A percentile compares a stretch with the other conserved stretches of the same genome.
These are phyloP conservation scores for Troides aeacus DNA, from an alignment of 2,888 invertebrate genomes.

Conservation along the genomic window DNA sequence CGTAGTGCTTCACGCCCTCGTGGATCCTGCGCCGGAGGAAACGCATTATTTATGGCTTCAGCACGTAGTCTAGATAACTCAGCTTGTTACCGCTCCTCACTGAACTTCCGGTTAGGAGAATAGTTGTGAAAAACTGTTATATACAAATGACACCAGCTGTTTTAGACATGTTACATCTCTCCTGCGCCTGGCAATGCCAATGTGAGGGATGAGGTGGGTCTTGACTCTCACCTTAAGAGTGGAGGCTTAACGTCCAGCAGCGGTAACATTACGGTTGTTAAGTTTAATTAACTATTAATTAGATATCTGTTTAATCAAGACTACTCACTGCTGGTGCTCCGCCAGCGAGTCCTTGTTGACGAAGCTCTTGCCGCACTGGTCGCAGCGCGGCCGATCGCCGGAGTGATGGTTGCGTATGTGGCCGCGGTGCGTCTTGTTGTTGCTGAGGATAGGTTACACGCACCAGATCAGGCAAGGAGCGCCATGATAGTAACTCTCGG, in stretches of 20 bases:
- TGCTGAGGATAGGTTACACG: conserved; percentile 42
- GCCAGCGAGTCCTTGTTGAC: conserved; percentile 68
- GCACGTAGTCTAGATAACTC: no score
- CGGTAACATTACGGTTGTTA: no score
- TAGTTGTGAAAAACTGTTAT: no score
- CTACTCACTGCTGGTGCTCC: conserved; percentile 65
- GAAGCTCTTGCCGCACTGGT: conserved; percentile 67
- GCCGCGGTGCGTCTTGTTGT: conserved; percentile 66
- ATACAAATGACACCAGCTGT: no score
- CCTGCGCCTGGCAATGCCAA: no score
- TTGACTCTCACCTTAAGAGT: no score
- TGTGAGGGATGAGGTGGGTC: no score
- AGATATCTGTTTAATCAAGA: background rate
- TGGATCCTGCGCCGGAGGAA: conserved; percentile 53
- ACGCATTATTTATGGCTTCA: background rate
- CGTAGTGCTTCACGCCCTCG: conserved; percentile 66
- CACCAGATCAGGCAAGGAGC: background rate
- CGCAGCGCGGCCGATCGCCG: conserved; percentile 60
- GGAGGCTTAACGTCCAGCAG: no score
- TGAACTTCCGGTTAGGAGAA: no score
- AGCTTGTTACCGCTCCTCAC: no score
- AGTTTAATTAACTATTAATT: no score
- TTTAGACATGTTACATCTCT: no score
- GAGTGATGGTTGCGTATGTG: conserved; percentile 70
- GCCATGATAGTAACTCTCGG: background rate